A percentile compares a stretch with the other conserved stretches of the same genome.
Conservation (phyloP, 2,888 invertebrate species). For the Oscheius sp. region DNA sequence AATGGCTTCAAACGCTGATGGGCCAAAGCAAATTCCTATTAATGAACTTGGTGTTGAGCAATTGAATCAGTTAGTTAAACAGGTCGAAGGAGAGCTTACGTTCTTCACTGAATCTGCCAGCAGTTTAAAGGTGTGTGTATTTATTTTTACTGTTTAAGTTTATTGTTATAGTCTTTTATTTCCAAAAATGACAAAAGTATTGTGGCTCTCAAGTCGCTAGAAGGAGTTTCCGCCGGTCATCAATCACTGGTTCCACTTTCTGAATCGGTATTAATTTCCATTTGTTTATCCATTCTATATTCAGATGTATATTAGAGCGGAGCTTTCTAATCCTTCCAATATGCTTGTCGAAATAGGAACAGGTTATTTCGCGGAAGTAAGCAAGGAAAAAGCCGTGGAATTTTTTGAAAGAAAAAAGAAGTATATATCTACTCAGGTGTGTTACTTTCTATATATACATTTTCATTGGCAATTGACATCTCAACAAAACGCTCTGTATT, state of each 20-base stretch:
- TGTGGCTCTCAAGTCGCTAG: conserved; percentile 75
- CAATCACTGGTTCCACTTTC: conserved; percentile 88
- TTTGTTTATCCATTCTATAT: neutral
- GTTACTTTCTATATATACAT: neutral
- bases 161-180: conserved; percentile 78
- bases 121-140: conserved; percentile 80
- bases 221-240: conserved; percentile 41
- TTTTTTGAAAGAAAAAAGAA: conserved; percentile 91
- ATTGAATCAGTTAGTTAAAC: conserved; percentile 58
- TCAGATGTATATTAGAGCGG: conserved; percentile 93
- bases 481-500: neutral
- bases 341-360: conserved; percentile 96
- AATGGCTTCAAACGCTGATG: neutral
- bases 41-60: conserved; percentile 61
- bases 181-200: conserved; percentile 82
- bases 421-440: conserved; percentile 90
- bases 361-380: conserved; percentile 93
- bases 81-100: conserved; percentile 58
- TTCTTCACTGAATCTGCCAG: conserved; percentile 90
- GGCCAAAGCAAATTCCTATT: conserved; percentile 12
- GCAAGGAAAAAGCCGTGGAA: conserved; percentile 85
- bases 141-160: neutral
- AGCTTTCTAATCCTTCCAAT: conserved; percentile 85
- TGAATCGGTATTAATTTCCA: conserved; percentile 80
- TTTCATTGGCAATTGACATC: too few species aligned